Conservation (phyloP, 2,797 vertebrate genomes). For the Malacoctenus gilli region DNA sequence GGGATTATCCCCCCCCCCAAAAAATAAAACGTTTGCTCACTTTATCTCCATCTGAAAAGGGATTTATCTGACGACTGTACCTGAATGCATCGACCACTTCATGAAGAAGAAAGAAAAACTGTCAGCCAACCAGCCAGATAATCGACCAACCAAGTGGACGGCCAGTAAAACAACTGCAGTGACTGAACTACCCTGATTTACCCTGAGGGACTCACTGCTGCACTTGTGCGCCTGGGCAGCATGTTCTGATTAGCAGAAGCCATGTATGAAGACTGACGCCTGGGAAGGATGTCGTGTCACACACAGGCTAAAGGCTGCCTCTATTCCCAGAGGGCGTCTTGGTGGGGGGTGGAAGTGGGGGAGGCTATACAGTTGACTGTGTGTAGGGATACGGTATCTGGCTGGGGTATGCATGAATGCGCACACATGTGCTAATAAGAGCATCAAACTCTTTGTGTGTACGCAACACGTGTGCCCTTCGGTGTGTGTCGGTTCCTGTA, state of each 20-base stretch:
- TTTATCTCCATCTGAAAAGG: conserved; percentile 14
- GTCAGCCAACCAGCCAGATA: conserved; percentile 39
- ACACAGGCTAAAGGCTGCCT: conserved; percentile 26
- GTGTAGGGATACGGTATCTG: neutral
- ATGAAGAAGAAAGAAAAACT: conserved; percentile 12
- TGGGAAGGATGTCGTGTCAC: conserved; percentile 35
- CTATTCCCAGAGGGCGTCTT: conserved; percentile 11
- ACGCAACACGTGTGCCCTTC: conserved; percentile 23
- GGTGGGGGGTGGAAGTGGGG: too few species aligned
- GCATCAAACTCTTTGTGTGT: conserved; percentile 28
- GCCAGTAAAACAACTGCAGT: conserved; percentile 22
- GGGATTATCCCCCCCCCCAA: conserved; percentile 1
- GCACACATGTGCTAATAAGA: conserved; percentile 36
- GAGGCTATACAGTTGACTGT: conserved; percentile 16
- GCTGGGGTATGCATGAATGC: conserved; percentile 11
- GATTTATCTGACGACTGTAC: conserved; percentile 27
- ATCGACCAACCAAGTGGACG: conserved; percentile 39
- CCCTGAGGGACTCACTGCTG: conserved; percentile 34
- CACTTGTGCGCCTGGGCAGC: conserved; percentile 39
- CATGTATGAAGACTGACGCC: conserved; percentile 36
- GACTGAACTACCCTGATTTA: conserved; percentile 25
- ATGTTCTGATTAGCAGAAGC: conserved; percentile 59
- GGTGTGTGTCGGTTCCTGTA: conserved; percentile 30
- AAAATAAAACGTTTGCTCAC: conserved; percentile 23
- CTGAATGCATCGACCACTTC: conserved; percentile 8